Conservation (phyloP, 1,140 invertebrate genomes). For the Philaenus spumarius region DNA sequence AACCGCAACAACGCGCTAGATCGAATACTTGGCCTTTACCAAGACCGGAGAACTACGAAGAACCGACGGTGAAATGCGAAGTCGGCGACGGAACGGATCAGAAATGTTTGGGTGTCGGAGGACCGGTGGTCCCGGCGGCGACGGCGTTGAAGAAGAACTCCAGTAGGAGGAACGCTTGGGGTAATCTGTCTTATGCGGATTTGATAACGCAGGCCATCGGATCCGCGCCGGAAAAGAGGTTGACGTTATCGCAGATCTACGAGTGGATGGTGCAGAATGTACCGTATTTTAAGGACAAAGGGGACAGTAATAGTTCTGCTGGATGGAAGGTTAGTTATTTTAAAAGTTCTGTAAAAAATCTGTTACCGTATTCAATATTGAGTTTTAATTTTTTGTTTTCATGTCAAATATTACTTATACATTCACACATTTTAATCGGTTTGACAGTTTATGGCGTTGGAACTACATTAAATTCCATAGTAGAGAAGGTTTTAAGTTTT, state of each 20-base stretch:
- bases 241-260: constrained; percentile 96
- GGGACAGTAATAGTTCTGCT: constrained; percentile 97
- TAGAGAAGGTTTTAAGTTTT: no score
- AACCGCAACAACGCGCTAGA: constrained; percentile 84
- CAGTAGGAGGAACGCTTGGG: constrained; percentile 92
- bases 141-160: constrained; percentile 71
- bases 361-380: no score
- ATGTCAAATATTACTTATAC: no score
- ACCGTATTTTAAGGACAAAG: constrained; percentile 99
- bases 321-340: constrained; percentile 99
- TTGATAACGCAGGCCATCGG: constrained; percentile 98
- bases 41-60: constrained; percentile 83
- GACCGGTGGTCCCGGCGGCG: constrained; percentile 40
- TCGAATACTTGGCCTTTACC: constrained; percentile 98
- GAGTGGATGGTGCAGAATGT: constrained; percentile 99
- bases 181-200: constrained; percentile 98
- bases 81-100: constrained; percentile 16
- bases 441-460: no score
- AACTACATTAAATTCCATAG: no score
- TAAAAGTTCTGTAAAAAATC: no score
- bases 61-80: constrained; percentile 40
- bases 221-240: constrained; percentile 88
- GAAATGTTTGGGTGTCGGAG: constrained; percentile 5
- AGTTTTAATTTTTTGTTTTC: no score
- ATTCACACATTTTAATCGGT: no score